Percentiles rank a stretch among this genome's conserved stretches.
Evolutionary conservation across 2,113 vertebrate species (phyloP).

Genomic region (Thunnus maccoyii): DNA sequence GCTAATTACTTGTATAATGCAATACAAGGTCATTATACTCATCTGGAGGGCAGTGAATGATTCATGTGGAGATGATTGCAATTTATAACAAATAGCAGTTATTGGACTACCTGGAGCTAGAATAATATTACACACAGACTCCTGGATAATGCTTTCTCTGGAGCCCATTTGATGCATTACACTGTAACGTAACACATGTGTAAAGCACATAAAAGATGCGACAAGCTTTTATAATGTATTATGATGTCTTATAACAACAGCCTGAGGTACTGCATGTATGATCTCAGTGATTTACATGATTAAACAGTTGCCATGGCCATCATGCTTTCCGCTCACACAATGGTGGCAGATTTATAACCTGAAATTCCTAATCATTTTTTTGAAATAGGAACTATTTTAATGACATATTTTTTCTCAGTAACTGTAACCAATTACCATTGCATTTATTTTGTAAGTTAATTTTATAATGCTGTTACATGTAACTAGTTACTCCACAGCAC

Average conservation of each 20-base stretch:
- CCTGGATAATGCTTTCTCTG: background rate
- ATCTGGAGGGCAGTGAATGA: conserved; percentile 46
- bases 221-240: background rate
- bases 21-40: conserved; percentile 30
- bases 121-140: background rate
- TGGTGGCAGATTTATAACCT: too few species aligned
- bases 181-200: background rate
- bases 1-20: conserved; percentile 45
- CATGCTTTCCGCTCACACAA: too few species aligned
- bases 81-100: conserved; percentile 1
- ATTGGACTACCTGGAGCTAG: background rate
- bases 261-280: too few species aligned
- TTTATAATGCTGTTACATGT: too few species aligned
- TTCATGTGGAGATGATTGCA: background rate
- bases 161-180: conserved; percentile 4
- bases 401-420: too few species aligned
- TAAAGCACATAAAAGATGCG: background rate
- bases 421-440: too few species aligned
- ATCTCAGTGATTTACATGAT: background rate
- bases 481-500: too few species aligned
- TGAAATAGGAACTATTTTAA: too few species aligned
- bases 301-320: too few species aligned
- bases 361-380: too few species aligned
- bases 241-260: background rate
- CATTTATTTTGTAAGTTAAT: too few species aligned